phyloP scores from a whole-genome alignment of 1,140 invertebrate genomes.

The Sinella curviseta region DNA sequence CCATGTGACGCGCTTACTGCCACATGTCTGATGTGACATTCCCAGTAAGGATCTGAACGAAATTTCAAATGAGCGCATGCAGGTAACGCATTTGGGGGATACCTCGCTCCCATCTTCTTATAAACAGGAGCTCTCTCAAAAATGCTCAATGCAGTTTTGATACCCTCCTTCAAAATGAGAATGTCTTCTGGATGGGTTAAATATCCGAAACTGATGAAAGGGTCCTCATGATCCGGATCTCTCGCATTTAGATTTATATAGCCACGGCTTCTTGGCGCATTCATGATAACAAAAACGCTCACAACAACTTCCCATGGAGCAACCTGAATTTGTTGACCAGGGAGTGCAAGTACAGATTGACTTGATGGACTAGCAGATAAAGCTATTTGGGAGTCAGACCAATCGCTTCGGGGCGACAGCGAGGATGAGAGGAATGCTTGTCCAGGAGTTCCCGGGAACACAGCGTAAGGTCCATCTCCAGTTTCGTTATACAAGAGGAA shows the following conservation, averaged over 20 bases:
- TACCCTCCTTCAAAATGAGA: not conserved
- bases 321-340: not conserved
- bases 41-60: not conserved
- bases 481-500: not conserved
- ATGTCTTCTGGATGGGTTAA: not conserved
- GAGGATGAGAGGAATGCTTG: not conserved
- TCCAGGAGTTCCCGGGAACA: not conserved
- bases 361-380: not conserved
- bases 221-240: constrained; percentile 2
- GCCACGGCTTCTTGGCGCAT: constrained; percentile 21
- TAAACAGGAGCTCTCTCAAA: not conserved
- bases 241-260: not conserved
- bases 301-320: not conserved
- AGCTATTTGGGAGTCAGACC: constrained; percentile 6
- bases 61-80: not conserved
- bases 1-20: not conserved
- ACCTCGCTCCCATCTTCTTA: not conserved
- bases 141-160: not conserved
- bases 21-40: constrained; percentile 10
- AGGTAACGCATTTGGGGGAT: not conserved
- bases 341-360: not conserved
- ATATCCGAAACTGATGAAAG: constrained; percentile 1
- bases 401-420: too few relatives aligned
- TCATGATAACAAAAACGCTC: not conserved
- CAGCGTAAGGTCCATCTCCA: not conserved